Evolutionary conservation across 2,113 vertebrate genomes (phyloP).

Genomic region (Ranitomeya variabilis): DNA sequence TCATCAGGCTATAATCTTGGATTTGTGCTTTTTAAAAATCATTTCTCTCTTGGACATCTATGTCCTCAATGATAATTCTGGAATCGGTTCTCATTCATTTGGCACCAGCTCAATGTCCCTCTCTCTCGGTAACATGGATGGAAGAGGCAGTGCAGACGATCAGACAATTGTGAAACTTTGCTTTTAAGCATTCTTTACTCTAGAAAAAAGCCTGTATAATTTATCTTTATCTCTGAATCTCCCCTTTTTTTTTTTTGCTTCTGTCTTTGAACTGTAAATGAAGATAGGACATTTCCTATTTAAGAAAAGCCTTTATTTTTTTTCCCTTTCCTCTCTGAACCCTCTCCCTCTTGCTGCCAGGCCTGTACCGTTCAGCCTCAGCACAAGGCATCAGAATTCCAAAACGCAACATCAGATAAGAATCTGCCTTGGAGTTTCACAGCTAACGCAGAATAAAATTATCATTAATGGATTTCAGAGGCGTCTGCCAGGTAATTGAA

Average conservation of each 20-base stretch:
- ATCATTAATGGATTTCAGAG: conserved; percentile 69
- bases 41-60: not conserved
- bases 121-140: conserved; percentile 1
- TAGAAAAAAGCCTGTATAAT: conserved; percentile 59
- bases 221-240: conserved; percentile 64
- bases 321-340: conserved; percentile 13
- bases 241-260: conserved; percentile 31
- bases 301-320: conserved; percentile 55
- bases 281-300: conserved; percentile 61
- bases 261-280: conserved; percentile 61
- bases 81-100: not conserved
- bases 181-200: conserved; percentile 47
- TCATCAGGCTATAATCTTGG: no score
- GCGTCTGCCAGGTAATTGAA: conserved; percentile 73
- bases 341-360: conserved; percentile 27
- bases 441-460: conserved; percentile 68
- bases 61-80: conserved; percentile 12
- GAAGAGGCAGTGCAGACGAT: not conserved
- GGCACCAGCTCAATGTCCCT: not conserved
- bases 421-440: conserved; percentile 66
- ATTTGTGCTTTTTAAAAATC: not conserved
- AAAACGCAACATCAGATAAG: conserved; percentile 66
- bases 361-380: conserved; percentile 55
- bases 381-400: conserved; percentile 61
- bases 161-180: conserved; percentile 37